These are phyloP conservation scores for Oreochromis mossambicus DNA, from an alignment of 2,797 vertebrate genomes.

Conservation along the genomic window DNA sequence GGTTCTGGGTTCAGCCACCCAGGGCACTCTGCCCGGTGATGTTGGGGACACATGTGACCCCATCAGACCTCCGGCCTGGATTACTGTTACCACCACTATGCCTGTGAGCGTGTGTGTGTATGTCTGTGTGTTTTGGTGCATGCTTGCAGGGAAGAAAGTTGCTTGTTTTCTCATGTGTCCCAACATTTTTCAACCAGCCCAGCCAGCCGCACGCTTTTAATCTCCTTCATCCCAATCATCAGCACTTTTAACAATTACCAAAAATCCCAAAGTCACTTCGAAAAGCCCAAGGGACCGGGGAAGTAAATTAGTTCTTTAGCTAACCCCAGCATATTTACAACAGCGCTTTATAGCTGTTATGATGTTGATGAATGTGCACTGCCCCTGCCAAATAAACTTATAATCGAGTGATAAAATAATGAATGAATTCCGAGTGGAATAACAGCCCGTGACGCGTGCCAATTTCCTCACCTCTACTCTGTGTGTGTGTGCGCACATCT, in stretches of 20 bases:
- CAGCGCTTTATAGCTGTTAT: constrained; percentile 49
- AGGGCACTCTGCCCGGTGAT: constrained; percentile 59
- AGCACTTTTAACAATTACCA: constrained; percentile 63
- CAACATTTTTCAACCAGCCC: constrained; percentile 24
- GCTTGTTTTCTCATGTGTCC: constrained; percentile 18
- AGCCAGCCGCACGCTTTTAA: constrained; percentile 44
- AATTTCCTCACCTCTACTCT: constrained; percentile 35
- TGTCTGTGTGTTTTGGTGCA: not conserved
- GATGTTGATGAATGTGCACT: constrained; percentile 62
- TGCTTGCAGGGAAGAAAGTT: not conserved
- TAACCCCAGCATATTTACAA: constrained; percentile 62
- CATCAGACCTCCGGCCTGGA: constrained; percentile 42
- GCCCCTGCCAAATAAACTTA: constrained; percentile 61
- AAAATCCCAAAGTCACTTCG: constrained; percentile 62
- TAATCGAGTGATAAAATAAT: constrained; percentile 68
- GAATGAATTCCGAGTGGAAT: constrained; percentile 56
- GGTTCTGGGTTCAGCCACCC: constrained; percentile 52
- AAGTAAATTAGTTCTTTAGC: constrained; percentile 61
- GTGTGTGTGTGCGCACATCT: not conserved
- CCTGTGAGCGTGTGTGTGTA: not conserved
- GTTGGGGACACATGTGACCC: constrained; percentile 65
- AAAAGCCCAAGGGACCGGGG: constrained; percentile 20
- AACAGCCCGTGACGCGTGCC: constrained; percentile 49
- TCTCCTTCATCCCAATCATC: constrained; percentile 57
- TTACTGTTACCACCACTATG: constrained; percentile 37